phyloP scores from a whole-genome alignment of 2,888 invertebrate species.

The Watsonalla cultraria region DNA sequence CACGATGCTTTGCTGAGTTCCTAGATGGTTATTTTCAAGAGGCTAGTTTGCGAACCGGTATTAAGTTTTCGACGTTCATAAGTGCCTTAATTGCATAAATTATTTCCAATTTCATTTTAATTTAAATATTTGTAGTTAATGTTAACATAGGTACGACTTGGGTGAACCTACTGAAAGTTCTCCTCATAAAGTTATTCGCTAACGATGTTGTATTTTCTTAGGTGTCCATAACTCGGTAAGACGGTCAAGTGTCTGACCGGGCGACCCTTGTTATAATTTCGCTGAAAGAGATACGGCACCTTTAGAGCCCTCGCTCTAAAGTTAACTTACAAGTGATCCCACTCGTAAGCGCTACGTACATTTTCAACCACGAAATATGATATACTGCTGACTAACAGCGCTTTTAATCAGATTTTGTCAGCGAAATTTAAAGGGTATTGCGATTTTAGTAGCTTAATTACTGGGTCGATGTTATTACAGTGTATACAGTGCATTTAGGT shows the following conservation, averaged over 20 bases:
- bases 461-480: no score
- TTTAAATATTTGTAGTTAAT: background rate
- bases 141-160: background rate
- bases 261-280: constrained; percentile 39
- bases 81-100: no score
- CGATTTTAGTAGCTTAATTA: no score
- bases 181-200: constrained; percentile 10
- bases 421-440: no score
- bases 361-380: background rate
- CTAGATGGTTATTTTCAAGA: no score
- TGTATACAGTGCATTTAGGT: no score
- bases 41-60: no score
- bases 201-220: constrained; percentile 9
- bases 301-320: constrained; percentile 19
- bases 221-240: constrained; percentile 25
- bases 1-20: no score
- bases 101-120: no score
- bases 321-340: background rate
- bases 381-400: background rate
- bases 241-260: constrained; percentile 34
- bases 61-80: no score
- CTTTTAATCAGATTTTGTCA: background rate
- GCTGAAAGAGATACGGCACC: constrained; percentile 28
- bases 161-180: background rate
- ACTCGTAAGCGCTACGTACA: background rate